These are phyloP conservation scores for Narcine bancroftii DNA, from an alignment of 2,113 vertebrate species.

Conservation along the genomic window DNA sequence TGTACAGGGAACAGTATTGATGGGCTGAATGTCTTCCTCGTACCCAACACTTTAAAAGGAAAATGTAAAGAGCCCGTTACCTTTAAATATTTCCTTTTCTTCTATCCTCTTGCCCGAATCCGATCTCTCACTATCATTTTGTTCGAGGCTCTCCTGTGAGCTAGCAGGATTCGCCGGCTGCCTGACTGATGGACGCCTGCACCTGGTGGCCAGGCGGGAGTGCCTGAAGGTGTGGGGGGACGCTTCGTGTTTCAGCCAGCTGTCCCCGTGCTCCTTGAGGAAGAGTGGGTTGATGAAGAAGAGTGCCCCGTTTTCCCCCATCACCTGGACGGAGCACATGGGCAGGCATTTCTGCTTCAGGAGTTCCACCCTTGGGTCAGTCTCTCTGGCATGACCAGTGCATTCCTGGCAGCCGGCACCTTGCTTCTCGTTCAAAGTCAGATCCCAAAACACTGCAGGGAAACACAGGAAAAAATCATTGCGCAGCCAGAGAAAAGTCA, in stretches of 20 bases:
- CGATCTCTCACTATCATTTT: neutral
- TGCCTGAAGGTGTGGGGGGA: neutral
- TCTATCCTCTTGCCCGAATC: neutral
- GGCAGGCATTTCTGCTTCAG: constrained; percentile 45
- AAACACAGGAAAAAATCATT: neutral
- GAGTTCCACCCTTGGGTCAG: neutral
- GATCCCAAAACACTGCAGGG: constrained; percentile 3
- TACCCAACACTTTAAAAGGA: too few species aligned
- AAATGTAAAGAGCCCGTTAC: neutral
- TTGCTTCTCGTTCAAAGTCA: neutral
- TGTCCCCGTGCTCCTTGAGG: constrained; percentile 61
- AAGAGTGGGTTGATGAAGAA: constrained; percentile 76
- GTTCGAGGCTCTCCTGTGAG: neutral
- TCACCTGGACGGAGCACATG: constrained; percentile 44
- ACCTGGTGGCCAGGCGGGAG: neutral
- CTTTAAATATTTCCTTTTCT: neutral
- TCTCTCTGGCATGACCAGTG: neutral
- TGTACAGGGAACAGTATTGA: too few species aligned
- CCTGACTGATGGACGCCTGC: neutral
- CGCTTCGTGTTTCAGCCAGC: constrained; percentile 46
- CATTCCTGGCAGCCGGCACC: neutral
- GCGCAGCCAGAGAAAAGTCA: too few species aligned
- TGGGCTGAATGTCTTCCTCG: too few species aligned
- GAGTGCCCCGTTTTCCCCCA: constrained; percentile 54
- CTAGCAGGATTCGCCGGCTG: neutral